These are phyloP conservation scores for Bemisia tabaci DNA, from an alignment of 1,140 invertebrate genomes.

Conservation along the genomic window DNA sequence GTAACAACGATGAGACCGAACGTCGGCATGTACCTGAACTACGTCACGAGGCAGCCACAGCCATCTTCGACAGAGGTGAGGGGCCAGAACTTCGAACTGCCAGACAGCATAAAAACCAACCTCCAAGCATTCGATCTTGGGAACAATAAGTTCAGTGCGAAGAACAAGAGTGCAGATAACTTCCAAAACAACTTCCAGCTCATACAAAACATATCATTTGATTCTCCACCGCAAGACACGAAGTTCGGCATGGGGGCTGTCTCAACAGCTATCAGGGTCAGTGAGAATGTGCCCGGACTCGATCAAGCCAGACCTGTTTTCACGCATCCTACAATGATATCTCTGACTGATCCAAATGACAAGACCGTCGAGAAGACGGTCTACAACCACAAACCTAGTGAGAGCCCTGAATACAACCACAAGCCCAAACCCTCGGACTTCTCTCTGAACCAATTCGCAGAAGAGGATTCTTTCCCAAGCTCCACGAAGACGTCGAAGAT, in stretches of 20 bases:
- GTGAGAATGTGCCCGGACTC: neutral
- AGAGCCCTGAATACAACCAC: slow-evolving; percentile 11
- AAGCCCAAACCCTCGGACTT: neutral
- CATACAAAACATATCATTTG: neutral
- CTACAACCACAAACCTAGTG: slow-evolving; percentile 13
- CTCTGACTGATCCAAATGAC: slow-evolving; percentile 11
- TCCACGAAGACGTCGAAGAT: neutral
- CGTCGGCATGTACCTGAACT: neutral
- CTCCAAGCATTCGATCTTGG: neutral
- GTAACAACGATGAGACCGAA: neutral
- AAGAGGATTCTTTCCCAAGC: neutral
- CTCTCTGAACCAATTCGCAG: neutral
- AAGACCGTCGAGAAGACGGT: slow-evolving; percentile 5
- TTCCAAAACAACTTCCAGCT: neutral
- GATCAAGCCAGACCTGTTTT: neutral
- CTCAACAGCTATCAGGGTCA: slow-evolving; percentile 6
- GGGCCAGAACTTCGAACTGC: neutral
- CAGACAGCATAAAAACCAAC: neutral
- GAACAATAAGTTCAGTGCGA: neutral
- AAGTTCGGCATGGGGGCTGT: neutral
- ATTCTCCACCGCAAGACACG: neutral
- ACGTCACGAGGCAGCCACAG: neutral
- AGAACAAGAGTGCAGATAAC: neutral
- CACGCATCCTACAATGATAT: neutral
- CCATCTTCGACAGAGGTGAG: neutral